Conservation (phyloP, 2,888 invertebrate species). For the Nemurella pictetii region DNA sequence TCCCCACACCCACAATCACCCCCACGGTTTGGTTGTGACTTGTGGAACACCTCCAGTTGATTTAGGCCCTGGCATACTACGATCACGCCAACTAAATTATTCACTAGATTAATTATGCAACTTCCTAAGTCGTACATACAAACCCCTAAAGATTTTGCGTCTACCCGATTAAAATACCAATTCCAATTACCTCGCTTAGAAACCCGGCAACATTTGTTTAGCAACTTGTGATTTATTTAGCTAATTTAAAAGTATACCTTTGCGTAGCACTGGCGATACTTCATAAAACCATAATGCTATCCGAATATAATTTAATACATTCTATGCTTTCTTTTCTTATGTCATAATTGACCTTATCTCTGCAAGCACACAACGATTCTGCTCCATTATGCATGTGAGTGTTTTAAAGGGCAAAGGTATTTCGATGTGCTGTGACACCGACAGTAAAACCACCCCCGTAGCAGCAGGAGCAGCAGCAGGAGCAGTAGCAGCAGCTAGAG, state of each 20-base stretch:
- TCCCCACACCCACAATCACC: too few species aligned
- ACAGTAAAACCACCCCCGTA: background rate
- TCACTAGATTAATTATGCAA: background rate
- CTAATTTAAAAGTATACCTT: background rate
- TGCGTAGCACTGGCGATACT: too few species aligned
- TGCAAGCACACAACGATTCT: background rate
- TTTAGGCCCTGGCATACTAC: background rate
- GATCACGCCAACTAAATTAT: background rate
- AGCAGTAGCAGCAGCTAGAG: too few species aligned
- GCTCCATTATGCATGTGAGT: background rate
- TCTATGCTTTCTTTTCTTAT: background rate
- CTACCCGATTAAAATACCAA: background rate
- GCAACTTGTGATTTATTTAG: background rate
- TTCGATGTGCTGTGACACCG: background rate
- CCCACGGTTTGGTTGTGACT: background rate
- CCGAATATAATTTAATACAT: background rate
- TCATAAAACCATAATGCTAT: background rate
- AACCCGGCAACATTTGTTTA: background rate
- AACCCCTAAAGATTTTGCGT: background rate
- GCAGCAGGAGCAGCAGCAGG: too few species aligned
- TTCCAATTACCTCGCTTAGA: background rate
- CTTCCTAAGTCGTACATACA: background rate
- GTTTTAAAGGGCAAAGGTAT: background rate
- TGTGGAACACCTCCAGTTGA: background rate
- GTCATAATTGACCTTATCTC: background rate